These are phyloP conservation scores for Synergus laeviventris DNA, from an alignment of 2,888 invertebrate genomes.

Conservation along the genomic window DNA sequence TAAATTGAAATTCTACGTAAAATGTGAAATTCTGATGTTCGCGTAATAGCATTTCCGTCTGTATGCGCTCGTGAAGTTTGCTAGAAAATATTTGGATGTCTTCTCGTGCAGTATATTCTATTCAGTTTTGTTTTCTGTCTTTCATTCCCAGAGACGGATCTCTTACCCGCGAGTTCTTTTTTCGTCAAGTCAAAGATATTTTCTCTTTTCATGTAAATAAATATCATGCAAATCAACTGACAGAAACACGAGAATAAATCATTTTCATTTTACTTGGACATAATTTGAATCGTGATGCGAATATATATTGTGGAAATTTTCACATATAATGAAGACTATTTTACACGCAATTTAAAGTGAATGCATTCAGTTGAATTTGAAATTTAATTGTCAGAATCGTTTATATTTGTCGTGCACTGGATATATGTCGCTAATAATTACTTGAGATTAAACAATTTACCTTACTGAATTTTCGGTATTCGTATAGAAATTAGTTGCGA, in stretches of 20 bases:
- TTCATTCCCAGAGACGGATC: background rate
- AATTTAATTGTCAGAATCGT: too few species aligned
- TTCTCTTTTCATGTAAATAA: background rate
- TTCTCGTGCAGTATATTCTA: background rate
- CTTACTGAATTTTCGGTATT: constrained; percentile 5
- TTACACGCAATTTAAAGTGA: background rate
- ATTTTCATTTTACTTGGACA: background rate
- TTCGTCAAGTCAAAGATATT: background rate
- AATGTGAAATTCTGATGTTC: background rate
- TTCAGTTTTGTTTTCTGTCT: background rate
- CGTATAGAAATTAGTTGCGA: background rate
- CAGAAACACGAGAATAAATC: background rate
- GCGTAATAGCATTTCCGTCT: background rate
- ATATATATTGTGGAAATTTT: background rate
- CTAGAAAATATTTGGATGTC: background rate
- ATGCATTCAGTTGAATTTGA: background rate
- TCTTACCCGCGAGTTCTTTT: background rate
- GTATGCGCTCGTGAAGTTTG: background rate
- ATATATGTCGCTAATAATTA: background rate
- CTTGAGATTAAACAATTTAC: background rate
- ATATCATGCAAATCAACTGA: background rate
- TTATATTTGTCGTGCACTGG: background rate
- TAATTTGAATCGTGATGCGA: background rate
- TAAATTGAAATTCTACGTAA: background rate
- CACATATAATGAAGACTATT: background rate